Conservation (phyloP, 1,140 invertebrate species). For the Diorhabda elongata region DNA sequence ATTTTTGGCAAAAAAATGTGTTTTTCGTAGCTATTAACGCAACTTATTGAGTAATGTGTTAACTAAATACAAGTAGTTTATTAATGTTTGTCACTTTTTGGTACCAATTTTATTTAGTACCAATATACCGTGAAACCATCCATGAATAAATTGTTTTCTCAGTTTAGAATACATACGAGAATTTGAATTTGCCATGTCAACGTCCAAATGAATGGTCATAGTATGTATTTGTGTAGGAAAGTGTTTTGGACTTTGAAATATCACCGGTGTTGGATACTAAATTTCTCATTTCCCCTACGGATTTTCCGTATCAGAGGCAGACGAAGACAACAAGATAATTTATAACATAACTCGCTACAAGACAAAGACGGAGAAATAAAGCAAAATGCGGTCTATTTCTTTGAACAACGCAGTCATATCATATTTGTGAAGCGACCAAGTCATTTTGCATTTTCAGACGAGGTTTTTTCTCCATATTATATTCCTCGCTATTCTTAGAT, state of each 20-base stretch:
- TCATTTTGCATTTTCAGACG: slow-evolving; percentile 12
- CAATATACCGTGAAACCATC: no score
- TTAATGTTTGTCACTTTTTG: no score
- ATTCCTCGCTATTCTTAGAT: slow-evolving; percentile 2
- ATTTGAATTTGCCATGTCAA: slow-evolving; percentile 9
- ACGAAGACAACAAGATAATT: slow-evolving; percentile 21
- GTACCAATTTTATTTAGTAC: no score
- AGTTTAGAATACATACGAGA: slow-evolving; percentile 7
- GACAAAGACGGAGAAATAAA: slow-evolving; percentile 35
- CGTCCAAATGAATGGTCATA: slow-evolving; percentile 14
- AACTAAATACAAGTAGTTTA: no score
- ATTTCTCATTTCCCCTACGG: slow-evolving; percentile 36
- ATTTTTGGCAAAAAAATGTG: no score
- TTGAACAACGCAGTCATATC: slow-evolving; percentile 23
- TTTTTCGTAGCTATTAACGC: no score
- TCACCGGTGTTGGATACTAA: slow-evolving; percentile 35
- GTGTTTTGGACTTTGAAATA: slow-evolving; percentile 41
- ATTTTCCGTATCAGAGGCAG: slow-evolving; percentile 19
- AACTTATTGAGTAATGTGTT: no score
- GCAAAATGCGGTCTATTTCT: slow-evolving; percentile 19
- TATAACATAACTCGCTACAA: slow-evolving; percentile 23
- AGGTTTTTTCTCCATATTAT: slow-evolving; percentile 13
- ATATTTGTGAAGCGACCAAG: slow-evolving; percentile 24
- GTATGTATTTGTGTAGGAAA: slow-evolving; percentile 24
- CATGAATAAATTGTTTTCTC: no score